A percentile compares a stretch with the other conserved stretches of the same genome.
Conservation (phyloP, 2,797 vertebrate species). For the Pseudocheirus occidentalis region DNA sequence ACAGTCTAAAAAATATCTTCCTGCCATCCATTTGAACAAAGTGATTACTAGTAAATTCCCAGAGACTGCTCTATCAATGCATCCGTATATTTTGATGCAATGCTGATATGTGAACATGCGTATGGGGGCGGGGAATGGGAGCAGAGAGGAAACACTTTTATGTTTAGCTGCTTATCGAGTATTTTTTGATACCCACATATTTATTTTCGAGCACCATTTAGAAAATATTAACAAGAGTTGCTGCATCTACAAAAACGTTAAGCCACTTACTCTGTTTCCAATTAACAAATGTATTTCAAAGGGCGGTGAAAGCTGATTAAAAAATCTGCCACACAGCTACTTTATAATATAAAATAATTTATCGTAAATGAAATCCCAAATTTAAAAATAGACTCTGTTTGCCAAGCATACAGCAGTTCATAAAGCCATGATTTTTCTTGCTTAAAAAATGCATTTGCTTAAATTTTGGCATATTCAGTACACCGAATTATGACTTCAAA, state of each 20-base stretch:
- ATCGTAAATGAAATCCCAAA: slow-evolving; percentile 51
- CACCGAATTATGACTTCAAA: slow-evolving; percentile 48
- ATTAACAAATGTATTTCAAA: slow-evolving; percentile 76
- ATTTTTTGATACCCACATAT: slow-evolving; percentile 76
- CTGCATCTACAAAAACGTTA: slow-evolving; percentile 73
- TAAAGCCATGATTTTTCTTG: slow-evolving; percentile 41
- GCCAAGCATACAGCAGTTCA: slow-evolving; percentile 33
- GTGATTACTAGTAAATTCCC: slow-evolving; percentile 78
- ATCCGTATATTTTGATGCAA: slow-evolving; percentile 73
- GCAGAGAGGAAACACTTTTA: slow-evolving; percentile 31
- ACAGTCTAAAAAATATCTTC: slow-evolving; percentile 76
- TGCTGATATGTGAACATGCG: slow-evolving; percentile 49
- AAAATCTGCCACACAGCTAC: slow-evolving; percentile 51
- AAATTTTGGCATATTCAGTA: slow-evolving; percentile 39
- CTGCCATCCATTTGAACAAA: slow-evolving; percentile 74
- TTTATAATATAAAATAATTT: slow-evolving; percentile 67
- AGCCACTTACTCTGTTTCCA: slow-evolving; percentile 72
- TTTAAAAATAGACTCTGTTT: slow-evolving; percentile 64
- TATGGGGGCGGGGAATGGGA: slow-evolving; percentile 25
- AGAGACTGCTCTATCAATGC: slow-evolving; percentile 64
- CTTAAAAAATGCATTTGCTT: not conserved
- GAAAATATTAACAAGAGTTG: slow-evolving; percentile 76
- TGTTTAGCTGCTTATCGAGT: slow-evolving; percentile 75
- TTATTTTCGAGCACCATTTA: slow-evolving; percentile 82
- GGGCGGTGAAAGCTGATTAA: slow-evolving; percentile 60